Base-by-base conservation (phyloP, 2,113 vertebrate genomes). In the Formicarius rufipectus region DNA sequence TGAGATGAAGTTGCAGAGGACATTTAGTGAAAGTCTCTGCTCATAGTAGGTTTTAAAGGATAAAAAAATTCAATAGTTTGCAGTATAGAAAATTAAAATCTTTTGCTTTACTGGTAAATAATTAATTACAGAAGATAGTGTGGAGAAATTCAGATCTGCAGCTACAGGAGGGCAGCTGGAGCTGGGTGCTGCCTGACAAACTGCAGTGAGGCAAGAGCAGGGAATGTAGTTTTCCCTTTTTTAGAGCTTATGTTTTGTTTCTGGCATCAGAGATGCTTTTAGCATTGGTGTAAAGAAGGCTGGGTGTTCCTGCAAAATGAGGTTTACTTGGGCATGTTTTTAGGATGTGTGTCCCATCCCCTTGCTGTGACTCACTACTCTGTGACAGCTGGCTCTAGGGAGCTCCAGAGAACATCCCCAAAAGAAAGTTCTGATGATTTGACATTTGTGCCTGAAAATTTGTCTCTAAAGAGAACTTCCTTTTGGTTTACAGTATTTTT, bases 301-400 rank as follows among this genome's bases (percentile, higher is more conserved):
- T 30, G 85, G 63, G 53, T 68, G 67, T 58, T 71, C 60, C 75
- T 83, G 35, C 45, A 25, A 66, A 86, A 77, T 31, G 33, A 42
- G 10, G 35, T 59, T 81, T 81, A 33, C 28, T 45, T 0, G 0
- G 35, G 55, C 19, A 0, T 9, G 53, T 66, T 39, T 64, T 52
- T 35, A 53, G 52, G 53, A 53, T 58, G 3, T 0, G 3, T 24
- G 20, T 62, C 72, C 59, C 4, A 3, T 58, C 45, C 9, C 0
- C 42, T 82, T 40, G 24, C 44, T 84, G 30, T 30, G 40, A 2
- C 39, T 52, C 18, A 0, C 4, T 28, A 66, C 27, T 7, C 2
- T 0, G 40, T 33, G 59, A 9, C 24, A 58, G 49, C 49, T 75
- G 71, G 42, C 39, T 60, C 44, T 45, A 66, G 33, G 13, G 64